Percentiles rank a stretch among this genome's conserved stretches.
Evolutionary conservation across 2,888 invertebrate species (phyloP).

Genomic region (Volucella inanis): DNA sequence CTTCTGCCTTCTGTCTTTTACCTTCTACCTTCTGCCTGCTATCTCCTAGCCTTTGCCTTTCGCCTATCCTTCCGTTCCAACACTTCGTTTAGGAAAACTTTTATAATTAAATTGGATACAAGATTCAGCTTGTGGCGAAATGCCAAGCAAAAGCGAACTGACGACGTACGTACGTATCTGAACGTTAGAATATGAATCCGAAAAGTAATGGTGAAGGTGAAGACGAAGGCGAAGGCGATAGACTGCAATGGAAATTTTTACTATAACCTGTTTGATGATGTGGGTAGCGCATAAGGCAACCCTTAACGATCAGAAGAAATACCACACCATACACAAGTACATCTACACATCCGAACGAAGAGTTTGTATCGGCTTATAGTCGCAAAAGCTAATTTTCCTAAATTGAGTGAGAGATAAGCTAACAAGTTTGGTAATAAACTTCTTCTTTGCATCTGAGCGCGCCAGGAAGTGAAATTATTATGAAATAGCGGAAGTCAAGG

Average conservation of each 20-base stretch:
- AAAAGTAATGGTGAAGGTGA: neutral
- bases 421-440: conserved; percentile 74
- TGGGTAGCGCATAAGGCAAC: conserved; percentile 23
- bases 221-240: conserved; percentile 61
- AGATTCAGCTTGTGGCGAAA: conserved; percentile 60
- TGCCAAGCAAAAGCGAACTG: conserved; percentile 30
- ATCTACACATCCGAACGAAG: neutral
- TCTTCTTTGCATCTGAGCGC: conserved; percentile 66
- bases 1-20: too few species aligned
- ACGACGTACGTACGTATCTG: conserved; percentile 1
- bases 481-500: conserved; percentile 32
- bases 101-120: conserved; percentile 72
- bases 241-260: conserved; percentile 52
- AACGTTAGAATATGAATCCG: too few species aligned
- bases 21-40: too few species aligned
- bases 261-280: conserved; percentile 63
- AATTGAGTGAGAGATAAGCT: conserved; percentile 73
- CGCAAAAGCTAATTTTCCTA: conserved; percentile 65
- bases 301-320: conserved; percentile 18
- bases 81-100: conserved; percentile 52
- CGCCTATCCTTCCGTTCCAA: conserved; percentile 10
- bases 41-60: too few species aligned
- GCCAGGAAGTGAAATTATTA: conserved; percentile 68
- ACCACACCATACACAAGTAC: neutral
- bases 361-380: conserved; percentile 32